Conservation (phyloP, 2,797 vertebrate species). For the Microctenopoma steveboyesi region DNA sequence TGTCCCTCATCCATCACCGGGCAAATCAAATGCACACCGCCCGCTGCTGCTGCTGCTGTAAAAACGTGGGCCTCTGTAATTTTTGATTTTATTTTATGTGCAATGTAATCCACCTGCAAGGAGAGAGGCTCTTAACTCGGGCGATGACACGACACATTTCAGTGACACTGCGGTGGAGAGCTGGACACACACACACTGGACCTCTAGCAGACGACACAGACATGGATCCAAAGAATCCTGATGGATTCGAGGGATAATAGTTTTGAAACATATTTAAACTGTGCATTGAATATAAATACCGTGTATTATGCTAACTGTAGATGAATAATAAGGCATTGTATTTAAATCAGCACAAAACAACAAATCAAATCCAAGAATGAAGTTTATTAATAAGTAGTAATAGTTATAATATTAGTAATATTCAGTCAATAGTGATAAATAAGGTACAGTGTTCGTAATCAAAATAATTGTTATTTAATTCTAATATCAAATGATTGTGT, state of each 20-base stretch:
- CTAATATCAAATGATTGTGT: neutral
- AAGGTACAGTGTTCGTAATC: neutral
- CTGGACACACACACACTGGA: neutral
- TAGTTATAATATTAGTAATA: neutral
- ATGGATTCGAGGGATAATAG: neutral
- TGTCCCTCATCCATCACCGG: conserved; percentile 78
- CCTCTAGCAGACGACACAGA: too few relatives aligned
- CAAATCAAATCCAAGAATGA: neutral
- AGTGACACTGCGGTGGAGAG: conserved; percentile 44
- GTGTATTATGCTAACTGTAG: neutral
- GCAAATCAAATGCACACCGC: conserved; percentile 72
- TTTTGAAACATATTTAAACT: too few relatives aligned
- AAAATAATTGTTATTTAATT: neutral
- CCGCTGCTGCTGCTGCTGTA: conserved; percentile 38
- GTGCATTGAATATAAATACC: neutral
- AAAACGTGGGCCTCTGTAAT: conserved; percentile 40
- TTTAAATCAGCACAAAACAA: too few relatives aligned
- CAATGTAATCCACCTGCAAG: conserved; percentile 55
- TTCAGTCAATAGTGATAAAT: neutral
- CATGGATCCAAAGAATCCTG: neutral
- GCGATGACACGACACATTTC: conserved; percentile 75
- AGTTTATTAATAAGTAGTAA: neutral
- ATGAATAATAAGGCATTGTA: neutral
- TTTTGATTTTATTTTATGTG: conserved; percentile 63
- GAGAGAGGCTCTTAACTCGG: conserved; percentile 33